Percentiles rank a stretch among this genome's conserved stretches.
Conservation (phyloP, 2,888 invertebrate species). For the Ypsolopha sequella region DNA sequence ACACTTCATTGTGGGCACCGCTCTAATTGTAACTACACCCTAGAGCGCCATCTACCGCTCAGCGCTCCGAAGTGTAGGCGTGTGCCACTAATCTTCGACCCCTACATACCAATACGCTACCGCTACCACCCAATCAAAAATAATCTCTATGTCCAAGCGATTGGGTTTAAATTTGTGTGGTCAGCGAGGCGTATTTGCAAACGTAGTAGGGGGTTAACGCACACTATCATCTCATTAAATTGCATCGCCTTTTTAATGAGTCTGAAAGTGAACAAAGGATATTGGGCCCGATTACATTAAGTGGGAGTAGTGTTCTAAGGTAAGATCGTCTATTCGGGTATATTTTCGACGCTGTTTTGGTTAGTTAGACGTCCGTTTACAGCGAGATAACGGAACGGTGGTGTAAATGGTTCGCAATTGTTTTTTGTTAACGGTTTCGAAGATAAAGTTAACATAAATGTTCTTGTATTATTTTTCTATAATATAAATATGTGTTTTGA, state of each 20-base stretch:
- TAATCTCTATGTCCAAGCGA: no score
- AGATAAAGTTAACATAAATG: not conserved
- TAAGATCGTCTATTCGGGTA: conserved; percentile 48
- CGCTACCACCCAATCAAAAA: conserved; percentile 13
- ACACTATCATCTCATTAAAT: conserved; percentile 72
- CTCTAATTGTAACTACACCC: conserved; percentile 72
- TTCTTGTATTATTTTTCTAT: no score
- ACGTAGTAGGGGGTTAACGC: conserved; percentile 66
- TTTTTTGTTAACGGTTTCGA: not conserved
- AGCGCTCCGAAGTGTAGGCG: conserved; percentile 67
- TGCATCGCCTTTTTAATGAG: conserved; percentile 72
- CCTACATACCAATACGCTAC: conserved; percentile 59
- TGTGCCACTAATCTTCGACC: conserved; percentile 70
- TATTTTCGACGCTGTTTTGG: conserved; percentile 15
- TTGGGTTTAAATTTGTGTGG: not conserved
- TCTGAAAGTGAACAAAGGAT: conserved; percentile 72
- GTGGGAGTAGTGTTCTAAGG: conserved; percentile 50
- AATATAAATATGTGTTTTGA: no score
- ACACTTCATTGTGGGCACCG: conserved; percentile 70
- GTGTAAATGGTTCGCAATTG: not conserved
- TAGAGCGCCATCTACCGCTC: conserved; percentile 67
- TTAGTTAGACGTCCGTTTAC: not conserved
- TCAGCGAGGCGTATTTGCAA: conserved; percentile 42
- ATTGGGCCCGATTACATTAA: conserved; percentile 68
- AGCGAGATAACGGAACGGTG: not conserved